phyloP scores from a whole-genome alignment of 2,113 vertebrate species.

The Brachypodius melanocephalos region DNA sequence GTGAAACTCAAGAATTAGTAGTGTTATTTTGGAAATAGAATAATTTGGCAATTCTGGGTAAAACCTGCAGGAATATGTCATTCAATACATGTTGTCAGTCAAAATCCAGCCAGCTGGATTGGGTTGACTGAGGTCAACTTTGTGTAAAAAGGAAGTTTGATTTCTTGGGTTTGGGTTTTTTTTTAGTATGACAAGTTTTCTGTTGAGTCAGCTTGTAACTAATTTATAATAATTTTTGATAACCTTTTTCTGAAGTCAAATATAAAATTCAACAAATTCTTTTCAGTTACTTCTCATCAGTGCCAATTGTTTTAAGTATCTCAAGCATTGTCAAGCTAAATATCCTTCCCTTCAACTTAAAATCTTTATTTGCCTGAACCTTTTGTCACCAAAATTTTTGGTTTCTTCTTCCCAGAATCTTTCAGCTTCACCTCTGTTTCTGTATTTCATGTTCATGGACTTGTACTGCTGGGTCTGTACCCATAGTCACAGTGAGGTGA shows the following conservation, averaged over 20 bases:
- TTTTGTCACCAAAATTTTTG: background rate
- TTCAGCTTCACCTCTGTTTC: background rate
- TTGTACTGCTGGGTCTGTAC: background rate
- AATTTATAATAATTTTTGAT: background rate
- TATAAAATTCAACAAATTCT: background rate
- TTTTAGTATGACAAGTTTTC: background rate
- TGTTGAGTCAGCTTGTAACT: background rate
- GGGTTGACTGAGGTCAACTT: background rate
- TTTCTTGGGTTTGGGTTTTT: background rate
- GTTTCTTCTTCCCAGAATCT: background rate
- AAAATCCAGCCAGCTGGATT: background rate
- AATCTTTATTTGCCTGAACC: background rate
- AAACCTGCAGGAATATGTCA: background rate
- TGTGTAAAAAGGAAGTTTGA: background rate
- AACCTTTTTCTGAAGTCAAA: background rate
- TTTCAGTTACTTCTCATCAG: background rate
- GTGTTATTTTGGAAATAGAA: background rate
- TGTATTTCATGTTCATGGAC: background rate
- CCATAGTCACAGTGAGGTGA: rapidly evolving
- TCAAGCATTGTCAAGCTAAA: background rate
- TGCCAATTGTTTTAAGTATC: background rate
- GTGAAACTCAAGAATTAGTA: background rate
- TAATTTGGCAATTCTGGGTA: background rate
- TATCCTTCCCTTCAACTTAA: background rate
- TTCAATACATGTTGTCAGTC: background rate